phyloP scores from a whole-genome alignment of 2,113 vertebrate species.

The Petaurus breviceps region DNA sequence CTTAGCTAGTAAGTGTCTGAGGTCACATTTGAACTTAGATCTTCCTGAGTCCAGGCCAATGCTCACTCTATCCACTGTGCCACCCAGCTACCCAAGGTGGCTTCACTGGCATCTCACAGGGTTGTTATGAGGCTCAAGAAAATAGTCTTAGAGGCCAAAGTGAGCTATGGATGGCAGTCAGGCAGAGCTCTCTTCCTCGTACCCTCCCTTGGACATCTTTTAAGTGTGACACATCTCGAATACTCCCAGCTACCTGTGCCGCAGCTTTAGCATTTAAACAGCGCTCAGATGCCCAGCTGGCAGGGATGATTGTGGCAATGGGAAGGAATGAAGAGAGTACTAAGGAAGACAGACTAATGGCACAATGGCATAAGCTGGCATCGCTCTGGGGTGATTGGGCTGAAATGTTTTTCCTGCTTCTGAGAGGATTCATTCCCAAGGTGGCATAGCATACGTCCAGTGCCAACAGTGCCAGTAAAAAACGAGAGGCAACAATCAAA shows the following conservation, averaged over 20 bases:
- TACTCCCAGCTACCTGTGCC: neutral
- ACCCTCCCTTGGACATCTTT: neutral
- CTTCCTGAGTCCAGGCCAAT: too few species aligned
- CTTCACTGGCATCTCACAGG: neutral
- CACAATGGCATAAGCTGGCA: neutral
- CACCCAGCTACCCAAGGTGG: too few species aligned
- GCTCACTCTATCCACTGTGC: too few species aligned
- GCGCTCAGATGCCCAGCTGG: too few species aligned
- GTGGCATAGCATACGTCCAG: neutral
- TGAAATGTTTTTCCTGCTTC: neutral
- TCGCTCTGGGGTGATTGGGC: neutral
- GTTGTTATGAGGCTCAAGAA: neutral
- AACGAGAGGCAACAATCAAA: neutral
- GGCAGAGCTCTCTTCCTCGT: neutral
- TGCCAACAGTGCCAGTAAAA: neutral
- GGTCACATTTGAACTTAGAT: too few species aligned
- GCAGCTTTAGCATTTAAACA: too few species aligned
- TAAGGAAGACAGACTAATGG: too few species aligned
- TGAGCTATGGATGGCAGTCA: neutral
- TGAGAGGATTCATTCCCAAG: neutral
- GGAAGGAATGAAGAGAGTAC: too few species aligned
- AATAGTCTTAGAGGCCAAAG: neutral
- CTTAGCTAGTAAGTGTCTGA: too few species aligned
- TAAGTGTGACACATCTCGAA: neutral
- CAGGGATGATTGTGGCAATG: too few species aligned